Conservation (phyloP, 2,888 invertebrate species). For the Conomelus anceps region DNA sequence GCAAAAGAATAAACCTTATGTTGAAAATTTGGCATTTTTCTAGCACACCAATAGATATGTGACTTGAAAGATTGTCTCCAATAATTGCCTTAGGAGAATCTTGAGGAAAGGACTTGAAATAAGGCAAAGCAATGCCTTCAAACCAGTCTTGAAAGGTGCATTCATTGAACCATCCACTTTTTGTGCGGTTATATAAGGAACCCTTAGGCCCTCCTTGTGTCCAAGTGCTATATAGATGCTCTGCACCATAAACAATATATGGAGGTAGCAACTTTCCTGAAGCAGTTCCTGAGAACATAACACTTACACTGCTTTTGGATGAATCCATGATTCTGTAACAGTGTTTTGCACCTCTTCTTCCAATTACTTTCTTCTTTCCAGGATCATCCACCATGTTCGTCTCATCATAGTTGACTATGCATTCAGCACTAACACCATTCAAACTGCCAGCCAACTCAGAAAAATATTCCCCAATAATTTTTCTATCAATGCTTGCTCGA, state of each 20-base stretch:
- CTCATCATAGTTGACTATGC: no score
- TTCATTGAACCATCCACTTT: neutral
- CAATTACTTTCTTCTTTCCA: neutral
- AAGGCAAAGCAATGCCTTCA: neutral
- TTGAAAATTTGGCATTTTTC: no score
- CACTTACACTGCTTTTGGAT: neutral
- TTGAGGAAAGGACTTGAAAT: neutral
- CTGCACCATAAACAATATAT: neutral
- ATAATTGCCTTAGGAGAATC: no score
- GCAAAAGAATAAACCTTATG: no score
- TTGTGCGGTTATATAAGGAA: neutral
- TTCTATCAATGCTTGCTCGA: no score
- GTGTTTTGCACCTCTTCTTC: neutral
- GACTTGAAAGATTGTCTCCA: no score
- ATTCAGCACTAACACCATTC: no score
- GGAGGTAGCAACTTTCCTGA: neutral
- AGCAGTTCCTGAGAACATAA: slow-evolving; percentile 1
- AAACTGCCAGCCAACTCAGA: no score
- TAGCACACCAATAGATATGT: no score
- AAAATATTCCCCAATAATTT: no score
- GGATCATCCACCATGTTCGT: no score
- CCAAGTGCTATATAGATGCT: no score
- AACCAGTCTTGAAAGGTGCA: neutral
- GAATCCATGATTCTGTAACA: neutral
- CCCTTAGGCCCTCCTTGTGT: neutral